Evolutionary conservation across 2,888 invertebrate genomes (phyloP).

Genomic region (Acleris literana): DNA sequence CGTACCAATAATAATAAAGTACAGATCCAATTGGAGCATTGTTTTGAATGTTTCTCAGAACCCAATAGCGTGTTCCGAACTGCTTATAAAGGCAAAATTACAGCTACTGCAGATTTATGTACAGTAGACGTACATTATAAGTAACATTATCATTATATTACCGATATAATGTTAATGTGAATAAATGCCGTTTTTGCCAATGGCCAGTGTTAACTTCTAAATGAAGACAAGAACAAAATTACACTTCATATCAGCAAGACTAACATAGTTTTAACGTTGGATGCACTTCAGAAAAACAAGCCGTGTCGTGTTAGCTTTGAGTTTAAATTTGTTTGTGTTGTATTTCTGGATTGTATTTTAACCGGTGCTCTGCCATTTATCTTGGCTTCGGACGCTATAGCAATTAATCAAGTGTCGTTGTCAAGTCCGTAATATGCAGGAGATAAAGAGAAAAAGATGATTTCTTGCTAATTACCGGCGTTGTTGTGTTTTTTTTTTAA

Average conservation of each 20-base stretch:
- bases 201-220: conserved; percentile 47
- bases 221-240: conserved; percentile 64
- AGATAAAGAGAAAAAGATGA: conserved; percentile 78
- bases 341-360: conserved; percentile 19
- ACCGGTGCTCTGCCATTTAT: conserved; percentile 60
- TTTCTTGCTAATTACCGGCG: conserved; percentile 78
- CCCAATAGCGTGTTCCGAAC: conserved; percentile 48
- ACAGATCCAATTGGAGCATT: conserved; percentile 61
- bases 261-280: conserved; percentile 55
- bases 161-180: conserved; percentile 35
- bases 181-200: conserved; percentile 45
- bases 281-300: conserved; percentile 46
- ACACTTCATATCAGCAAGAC: conserved; percentile 74
- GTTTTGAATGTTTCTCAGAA: conserved; percentile 61
- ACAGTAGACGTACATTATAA: no score
- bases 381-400: conserved; percentile 72
- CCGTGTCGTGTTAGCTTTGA: conserved; percentile 51
- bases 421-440: conserved; percentile 72
- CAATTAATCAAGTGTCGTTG: conserved; percentile 80
- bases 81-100: conserved; percentile 21
- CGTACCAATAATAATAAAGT: conserved; percentile 67
- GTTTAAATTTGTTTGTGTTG: conserved; percentile 50
- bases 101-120: conserved; percentile 12
- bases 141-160: conserved; percentile 13
- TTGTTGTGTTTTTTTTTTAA: conserved; percentile 67